Evolutionary conservation across 2,113 vertebrate genomes (phyloP).

Genomic region (Noctilio leporinus): DNA sequence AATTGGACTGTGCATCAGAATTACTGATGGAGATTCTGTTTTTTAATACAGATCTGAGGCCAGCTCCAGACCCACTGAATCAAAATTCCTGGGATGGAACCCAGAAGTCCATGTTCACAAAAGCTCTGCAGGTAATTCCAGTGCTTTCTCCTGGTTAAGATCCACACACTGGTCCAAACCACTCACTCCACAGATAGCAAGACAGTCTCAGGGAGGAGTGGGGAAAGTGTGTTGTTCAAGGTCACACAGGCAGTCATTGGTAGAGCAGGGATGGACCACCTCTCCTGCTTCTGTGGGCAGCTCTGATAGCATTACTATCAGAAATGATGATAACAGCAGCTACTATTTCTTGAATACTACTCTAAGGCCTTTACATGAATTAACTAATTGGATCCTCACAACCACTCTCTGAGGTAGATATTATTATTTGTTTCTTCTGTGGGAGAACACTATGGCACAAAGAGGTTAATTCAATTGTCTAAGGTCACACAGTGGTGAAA

Average conservation of each 20-base stretch:
- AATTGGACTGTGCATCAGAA: neutral
- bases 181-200: neutral
- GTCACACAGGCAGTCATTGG: neutral
- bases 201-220: neutral
- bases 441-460: neutral
- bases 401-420: neutral
- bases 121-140: neutral
- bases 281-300: neutral
- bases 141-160: neutral
- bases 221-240: neutral
- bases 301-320: neutral
- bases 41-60: neutral
- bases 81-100: neutral
- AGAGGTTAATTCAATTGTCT: neutral
- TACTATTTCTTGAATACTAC: neutral
- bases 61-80: neutral
- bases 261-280: neutral
- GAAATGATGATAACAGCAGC: no score
- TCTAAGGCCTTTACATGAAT: neutral
- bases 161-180: neutral
- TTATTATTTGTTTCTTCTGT: neutral
- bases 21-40: neutral
- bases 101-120: neutral
- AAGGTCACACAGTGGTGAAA: neutral
- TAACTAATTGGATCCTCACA: neutral